Conservation (phyloP, 2,797 vertebrate genomes). For the Hyperoplus lanceolatus region DNA sequence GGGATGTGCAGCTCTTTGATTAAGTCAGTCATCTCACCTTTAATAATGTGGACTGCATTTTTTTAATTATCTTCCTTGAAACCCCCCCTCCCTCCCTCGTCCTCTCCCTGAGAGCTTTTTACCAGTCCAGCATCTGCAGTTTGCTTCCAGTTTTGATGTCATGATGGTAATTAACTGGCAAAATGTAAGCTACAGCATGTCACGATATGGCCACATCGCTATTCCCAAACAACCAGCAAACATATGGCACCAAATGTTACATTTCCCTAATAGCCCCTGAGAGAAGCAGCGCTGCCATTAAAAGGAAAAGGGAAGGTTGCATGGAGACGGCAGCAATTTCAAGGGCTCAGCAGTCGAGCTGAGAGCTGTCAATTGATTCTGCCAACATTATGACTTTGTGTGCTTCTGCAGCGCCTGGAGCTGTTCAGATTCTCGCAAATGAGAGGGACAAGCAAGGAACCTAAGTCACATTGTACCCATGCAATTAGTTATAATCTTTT, state of each 20-base stretch:
- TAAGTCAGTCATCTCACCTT: conserved; percentile 16
- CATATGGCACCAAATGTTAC: conserved; percentile 89
- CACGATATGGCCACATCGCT: conserved; percentile 73
- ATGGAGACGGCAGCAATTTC: conserved; percentile 24
- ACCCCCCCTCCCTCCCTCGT: background rate
- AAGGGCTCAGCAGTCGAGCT: conserved; percentile 32
- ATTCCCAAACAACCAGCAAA: conserved; percentile 85
- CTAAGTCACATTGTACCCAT: conserved; percentile 27
- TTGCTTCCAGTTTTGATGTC: conserved; percentile 81
- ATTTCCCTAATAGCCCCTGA: conserved; percentile 84
- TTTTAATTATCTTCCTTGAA: conserved; percentile 57
- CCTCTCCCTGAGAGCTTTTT: conserved; percentile 60
- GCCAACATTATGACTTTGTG: conserved; percentile 41
- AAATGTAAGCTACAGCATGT: conserved; percentile 82
- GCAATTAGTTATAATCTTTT: conserved; percentile 52
- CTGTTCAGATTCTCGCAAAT: conserved; percentile 32
- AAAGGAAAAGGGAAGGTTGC: conserved; percentile 56
- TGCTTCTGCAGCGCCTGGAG: conserved; percentile 51
- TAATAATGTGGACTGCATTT: conserved; percentile 30
- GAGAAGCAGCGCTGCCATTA: conserved; percentile 72
- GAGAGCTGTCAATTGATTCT: conserved; percentile 60
- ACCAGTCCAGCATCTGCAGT: conserved; percentile 70
- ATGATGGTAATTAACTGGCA: conserved; percentile 86
- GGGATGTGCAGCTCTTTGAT: conserved; percentile 22
- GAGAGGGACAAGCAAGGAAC: conserved; percentile 21